A percentile compares a stretch with the other conserved stretches of the same genome.
These are phyloP conservation scores for Catostomus latipinnis DNA, from an alignment of 2,797 vertebrate genomes.

Conservation along the genomic window DNA sequence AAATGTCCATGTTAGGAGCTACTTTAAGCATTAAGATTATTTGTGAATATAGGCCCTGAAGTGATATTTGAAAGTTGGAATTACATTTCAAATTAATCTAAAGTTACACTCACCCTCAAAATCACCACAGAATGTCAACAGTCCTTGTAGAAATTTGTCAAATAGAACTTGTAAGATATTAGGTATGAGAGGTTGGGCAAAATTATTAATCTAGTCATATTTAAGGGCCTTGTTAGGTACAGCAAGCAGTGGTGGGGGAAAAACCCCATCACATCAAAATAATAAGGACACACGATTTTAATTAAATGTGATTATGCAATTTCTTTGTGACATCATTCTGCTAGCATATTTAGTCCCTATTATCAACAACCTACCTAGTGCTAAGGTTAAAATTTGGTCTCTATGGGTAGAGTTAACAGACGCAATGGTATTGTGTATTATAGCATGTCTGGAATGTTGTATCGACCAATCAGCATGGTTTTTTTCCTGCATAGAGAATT, in stretches of 20 bases:
- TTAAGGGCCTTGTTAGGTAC: background rate
- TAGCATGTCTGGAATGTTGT: background rate
- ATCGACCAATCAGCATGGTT: background rate
- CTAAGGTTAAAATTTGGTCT: too few species aligned
- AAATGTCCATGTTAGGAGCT: too few species aligned
- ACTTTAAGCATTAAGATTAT: too few species aligned
- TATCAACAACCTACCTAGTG: background rate
- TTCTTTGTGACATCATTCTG: background rate
- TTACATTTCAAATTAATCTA: slow-evolving; percentile 56
- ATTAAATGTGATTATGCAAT: background rate
- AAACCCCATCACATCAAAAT: background rate
- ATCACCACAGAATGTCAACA: slow-evolving; percentile 41
- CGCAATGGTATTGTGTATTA: background rate
- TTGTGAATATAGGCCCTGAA: background rate
- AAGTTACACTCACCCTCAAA: slow-evolving; percentile 52
- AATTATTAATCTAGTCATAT: background rate
- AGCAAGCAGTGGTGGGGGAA: background rate
- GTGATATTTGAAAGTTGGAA: slow-evolving; percentile 43
- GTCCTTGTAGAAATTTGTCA: slow-evolving; percentile 50
- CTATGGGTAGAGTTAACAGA: background rate
- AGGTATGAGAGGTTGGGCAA: background rate
- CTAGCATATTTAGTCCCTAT: too few species aligned
- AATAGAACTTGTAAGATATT: slow-evolving; percentile 8
- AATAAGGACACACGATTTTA: background rate
- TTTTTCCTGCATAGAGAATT: too few species aligned